Base-by-base conservation (phyloP, 2,797 vertebrate genomes). In the Hypotaenidia philippensis region DNA sequence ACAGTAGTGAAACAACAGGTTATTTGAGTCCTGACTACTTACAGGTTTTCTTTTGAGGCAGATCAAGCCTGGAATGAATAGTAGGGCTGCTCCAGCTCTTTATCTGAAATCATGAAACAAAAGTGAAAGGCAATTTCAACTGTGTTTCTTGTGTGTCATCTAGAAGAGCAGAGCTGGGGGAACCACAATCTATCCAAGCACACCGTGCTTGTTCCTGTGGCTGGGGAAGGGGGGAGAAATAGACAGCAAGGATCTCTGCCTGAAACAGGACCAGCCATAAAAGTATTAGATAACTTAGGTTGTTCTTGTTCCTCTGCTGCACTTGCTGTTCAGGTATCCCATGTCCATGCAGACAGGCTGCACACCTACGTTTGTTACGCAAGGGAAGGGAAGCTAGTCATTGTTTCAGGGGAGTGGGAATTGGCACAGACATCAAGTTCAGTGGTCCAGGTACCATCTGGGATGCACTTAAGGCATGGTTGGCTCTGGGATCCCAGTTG, bases 401-500 rank as follows among this genome's bases (percentile, higher is more conserved):
- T 32, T 38, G 40, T 18, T 47, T 74, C 29, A 27, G 18, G 34
- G 34, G 15, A 20, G 19, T 22, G 50, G 16, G 55, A 55, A 26
- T 29, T 2, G 5, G 26, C 17, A 45, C 44, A 1, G 17, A 34
- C 41, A 44, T 13, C 31, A 29, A 17, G 38, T 60, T 36, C 13
- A 17, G 50, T 27, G 82, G 20, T 65, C 15, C 47, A 15, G 36
- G 23, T 56, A 8, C 56, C 25, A 2, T 26, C 52, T 72, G 75
- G 36, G 47, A 6, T 10, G 56, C 50, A 69, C 0, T 65, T 17
- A 31, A 44, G 57, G 41, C 41, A 34, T 1, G 1, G 19, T n/a
- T 77, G 32, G 20, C 60, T 49, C 60, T 65, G 45, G 40, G 29
- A 38, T 40, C 16, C 25, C 5, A 7, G 34, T 3, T n/a, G n/a